Evolutionary conservation across 2,113 vertebrate genomes (phyloP).

Genomic region (Notothenia rossii): DNA sequence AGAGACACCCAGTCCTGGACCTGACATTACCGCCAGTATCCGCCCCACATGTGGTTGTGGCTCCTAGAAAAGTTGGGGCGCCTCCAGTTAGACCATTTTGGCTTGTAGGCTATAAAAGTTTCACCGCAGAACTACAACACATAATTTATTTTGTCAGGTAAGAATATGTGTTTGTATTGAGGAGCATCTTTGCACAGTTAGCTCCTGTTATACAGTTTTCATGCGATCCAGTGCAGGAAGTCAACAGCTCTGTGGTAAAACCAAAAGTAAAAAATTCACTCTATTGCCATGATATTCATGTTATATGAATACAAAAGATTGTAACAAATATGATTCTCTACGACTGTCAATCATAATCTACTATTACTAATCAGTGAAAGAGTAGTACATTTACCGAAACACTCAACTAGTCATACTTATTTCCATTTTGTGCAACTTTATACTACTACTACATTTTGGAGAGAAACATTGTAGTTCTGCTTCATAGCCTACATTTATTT

Average conservation of each 20-base stretch:
- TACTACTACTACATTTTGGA: not conserved
- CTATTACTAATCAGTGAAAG: not conserved
- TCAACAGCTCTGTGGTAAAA: not conserved
- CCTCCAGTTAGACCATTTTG: slow-evolving; percentile 26
- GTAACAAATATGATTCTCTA: too few relatives aligned
- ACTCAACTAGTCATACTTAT: not conserved
- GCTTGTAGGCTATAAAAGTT: slow-evolving; percentile 21
- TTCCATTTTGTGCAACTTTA: not conserved
- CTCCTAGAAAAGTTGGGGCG: slow-evolving; percentile 21
- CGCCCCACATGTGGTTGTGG: slow-evolving; percentile 61
- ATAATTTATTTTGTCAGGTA: slow-evolving; percentile 22
- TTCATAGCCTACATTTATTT: not conserved
- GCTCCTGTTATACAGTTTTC: not conserved
- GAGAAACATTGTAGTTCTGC: not conserved
- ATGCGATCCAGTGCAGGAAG: not conserved
- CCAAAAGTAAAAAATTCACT: too few relatives aligned
- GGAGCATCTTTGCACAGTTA: not conserved
- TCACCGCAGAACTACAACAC: not conserved
- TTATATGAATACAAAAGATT: too few relatives aligned
- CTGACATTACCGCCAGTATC: slow-evolving; percentile 60
- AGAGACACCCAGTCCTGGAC: slow-evolving; percentile 60
- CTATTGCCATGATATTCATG: too few relatives aligned
- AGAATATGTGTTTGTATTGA: slow-evolving; percentile 20
- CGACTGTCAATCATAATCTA: too few relatives aligned
- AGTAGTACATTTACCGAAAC: not conserved